These are phyloP conservation scores for Aquatica leii DNA, from an alignment of 2,888 invertebrate genomes.

Conservation along the genomic window DNA sequence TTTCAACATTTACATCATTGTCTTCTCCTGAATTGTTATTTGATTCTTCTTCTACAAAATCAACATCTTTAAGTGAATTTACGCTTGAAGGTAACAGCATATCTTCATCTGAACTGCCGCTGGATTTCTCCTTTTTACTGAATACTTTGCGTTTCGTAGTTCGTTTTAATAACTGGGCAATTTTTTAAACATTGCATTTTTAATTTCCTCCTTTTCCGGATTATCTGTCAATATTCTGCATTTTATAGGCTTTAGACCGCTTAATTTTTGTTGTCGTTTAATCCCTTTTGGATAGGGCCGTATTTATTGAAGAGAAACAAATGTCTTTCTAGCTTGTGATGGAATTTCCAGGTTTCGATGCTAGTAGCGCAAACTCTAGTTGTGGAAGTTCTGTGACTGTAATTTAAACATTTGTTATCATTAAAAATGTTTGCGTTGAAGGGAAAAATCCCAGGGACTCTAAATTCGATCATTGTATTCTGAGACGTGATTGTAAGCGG, in stretches of 20 bases:
- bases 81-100: background rate
- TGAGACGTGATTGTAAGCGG: slow-evolving; percentile 1
- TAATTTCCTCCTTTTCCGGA: background rate
- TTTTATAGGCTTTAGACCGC: slow-evolving; percentile 7
- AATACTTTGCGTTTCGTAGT: slow-evolving; percentile 1
- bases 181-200: slow-evolving; percentile 5
- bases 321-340: background rate
- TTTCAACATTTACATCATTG: slow-evolving; percentile 4
- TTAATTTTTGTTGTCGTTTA: slow-evolving; percentile 1
- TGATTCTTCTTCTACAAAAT: background rate
- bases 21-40: background rate
- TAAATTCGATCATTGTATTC: slow-evolving; percentile 8
- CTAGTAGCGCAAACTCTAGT: background rate
- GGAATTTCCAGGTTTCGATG: background rate
- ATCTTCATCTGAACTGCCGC: slow-evolving; percentile 2
- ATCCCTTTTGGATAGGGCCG: slow-evolving; percentile 5
- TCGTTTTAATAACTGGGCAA: slow-evolving; percentile 2
- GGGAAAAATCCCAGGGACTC: background rate
- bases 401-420: slow-evolving; percentile 1
- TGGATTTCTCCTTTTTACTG: background rate
- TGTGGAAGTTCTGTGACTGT: slow-evolving; percentile 1
- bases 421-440: slow-evolving; percentile 5
- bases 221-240: slow-evolving; percentile 6
- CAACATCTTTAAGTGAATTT: background rate
- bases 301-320: slow-evolving; percentile 12